phyloP scores from a whole-genome alignment of 2,888 invertebrate species.

The Entomobrya proxima region DNA sequence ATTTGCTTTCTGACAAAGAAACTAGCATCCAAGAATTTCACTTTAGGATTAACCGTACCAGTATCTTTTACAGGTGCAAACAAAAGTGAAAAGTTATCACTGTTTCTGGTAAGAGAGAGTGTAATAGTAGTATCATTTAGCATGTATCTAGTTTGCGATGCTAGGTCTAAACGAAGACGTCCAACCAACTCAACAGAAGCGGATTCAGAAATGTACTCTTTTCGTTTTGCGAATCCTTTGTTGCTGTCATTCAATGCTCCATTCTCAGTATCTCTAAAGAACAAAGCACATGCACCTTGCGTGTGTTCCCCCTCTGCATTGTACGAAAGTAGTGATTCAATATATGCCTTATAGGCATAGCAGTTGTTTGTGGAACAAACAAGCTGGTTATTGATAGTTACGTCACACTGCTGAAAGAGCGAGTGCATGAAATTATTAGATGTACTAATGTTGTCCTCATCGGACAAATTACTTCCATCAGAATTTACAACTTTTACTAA shows the following conservation, averaged over 20 bases:
- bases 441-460: conserved; percentile 6
- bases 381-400: background rate
- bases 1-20: conserved; percentile 70
- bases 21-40: conserved; percentile 69
- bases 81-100: conserved; percentile 61
- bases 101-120: conserved; percentile 53
- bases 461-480: conserved; percentile 29
- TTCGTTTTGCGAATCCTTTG: conserved; percentile 41
- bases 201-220: conserved; percentile 32
- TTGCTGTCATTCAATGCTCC: conserved; percentile 20
- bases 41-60: conserved; percentile 44
- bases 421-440: conserved; percentile 59
- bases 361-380: background rate
- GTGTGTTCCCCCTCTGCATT: background rate
- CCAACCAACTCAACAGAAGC: conserved; percentile 61
- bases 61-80: background rate
- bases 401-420: conserved; percentile 49
- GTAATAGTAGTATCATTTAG: conserved; percentile 64
- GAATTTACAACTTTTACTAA: conserved; percentile 38
- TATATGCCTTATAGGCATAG: conserved; percentile 30
- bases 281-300: conserved; percentile 53
- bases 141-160: conserved; percentile 59
- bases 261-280: conserved; percentile 47
- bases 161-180: conserved; percentile 62
- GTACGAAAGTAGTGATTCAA: background rate